These are phyloP conservation scores for Oscheius sp. DNA, from an alignment of 2,888 invertebrate species.

Conservation along the genomic window DNA sequence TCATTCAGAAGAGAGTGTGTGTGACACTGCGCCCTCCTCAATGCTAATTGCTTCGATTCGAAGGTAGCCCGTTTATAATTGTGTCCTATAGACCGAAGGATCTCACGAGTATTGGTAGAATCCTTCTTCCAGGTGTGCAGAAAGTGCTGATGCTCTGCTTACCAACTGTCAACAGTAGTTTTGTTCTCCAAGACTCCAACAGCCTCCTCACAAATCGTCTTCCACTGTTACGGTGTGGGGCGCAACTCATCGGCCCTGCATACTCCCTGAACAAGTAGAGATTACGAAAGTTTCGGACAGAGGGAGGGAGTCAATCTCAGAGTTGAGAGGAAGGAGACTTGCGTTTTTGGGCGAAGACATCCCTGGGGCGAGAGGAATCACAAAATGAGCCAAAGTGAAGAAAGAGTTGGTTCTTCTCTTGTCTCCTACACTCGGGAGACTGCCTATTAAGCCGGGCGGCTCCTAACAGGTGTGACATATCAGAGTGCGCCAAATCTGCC, in stretches of 20 bases:
- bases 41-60: constrained; percentile 38
- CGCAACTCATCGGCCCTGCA: constrained; percentile 24
- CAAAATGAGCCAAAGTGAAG: no score
- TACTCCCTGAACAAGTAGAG: neutral
- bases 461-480: constrained; percentile 38
- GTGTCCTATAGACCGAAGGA: constrained; percentile 15
- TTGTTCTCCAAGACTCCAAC: constrained; percentile 22
- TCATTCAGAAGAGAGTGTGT: constrained; percentile 36
- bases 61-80: constrained; percentile 33
- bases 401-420: no score
- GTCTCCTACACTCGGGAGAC: constrained; percentile 10
- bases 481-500: constrained; percentile 35
- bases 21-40: constrained; percentile 37
- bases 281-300: neutral
- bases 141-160: neutral
- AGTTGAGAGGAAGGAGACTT: constrained; percentile 6
- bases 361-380: no score
- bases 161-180: constrained; percentile 24
- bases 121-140: neutral
- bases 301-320: neutral
- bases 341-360: constrained; percentile 18
- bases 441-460: constrained; percentile 31
- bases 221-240: neutral
- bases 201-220: constrained; percentile 11
- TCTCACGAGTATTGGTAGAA: neutral